These are phyloP conservation scores for Garra rufa DNA, from an alignment of 2,113 vertebrate genomes.

Conservation along the genomic window DNA sequence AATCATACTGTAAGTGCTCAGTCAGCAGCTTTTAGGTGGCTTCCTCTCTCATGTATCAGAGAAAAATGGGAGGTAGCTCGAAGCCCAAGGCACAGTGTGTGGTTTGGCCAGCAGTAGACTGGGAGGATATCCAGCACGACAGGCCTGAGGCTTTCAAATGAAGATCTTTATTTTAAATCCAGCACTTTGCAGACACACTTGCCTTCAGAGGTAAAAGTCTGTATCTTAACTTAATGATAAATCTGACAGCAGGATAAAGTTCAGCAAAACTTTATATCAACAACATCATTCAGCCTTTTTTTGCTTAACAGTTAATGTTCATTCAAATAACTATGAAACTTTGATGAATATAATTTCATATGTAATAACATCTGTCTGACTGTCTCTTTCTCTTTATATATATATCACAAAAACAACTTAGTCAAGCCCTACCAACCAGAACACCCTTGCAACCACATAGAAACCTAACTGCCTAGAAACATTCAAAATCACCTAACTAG, in stretches of 20 bases:
- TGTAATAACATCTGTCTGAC: too few species aligned
- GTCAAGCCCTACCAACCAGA: too few species aligned
- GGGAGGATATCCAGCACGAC: conserved; percentile 43
- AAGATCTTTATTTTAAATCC: conserved; percentile 47
- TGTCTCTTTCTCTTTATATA: too few species aligned
- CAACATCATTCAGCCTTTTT: background rate
- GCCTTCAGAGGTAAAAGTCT: background rate
- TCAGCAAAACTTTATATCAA: background rate
- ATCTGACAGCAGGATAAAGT: background rate
- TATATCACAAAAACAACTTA: too few species aligned
- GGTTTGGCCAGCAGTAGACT: conserved; percentile 43
- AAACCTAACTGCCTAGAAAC: too few species aligned
- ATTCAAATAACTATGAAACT: too few species aligned
- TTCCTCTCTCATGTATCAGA: conserved; percentile 10
- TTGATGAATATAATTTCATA: too few species aligned
- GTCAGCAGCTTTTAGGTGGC: conserved; percentile 6
- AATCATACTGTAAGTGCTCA: conserved; percentile 1
- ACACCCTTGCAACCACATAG: too few species aligned
- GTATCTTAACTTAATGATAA: background rate
- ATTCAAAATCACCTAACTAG: too few species aligned
- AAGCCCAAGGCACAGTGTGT: conserved; percentile 32
- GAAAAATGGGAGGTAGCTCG: conserved; percentile 1
- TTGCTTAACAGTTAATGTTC: background rate
- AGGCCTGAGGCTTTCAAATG: conserved; percentile 36
- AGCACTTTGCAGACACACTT: conserved; percentile 22